Evolutionary conservation across 2,113 vertebrate genomes (phyloP), one percentile per base, ranked within the genome.

Genomic region (Electrona antarctica): DNA sequence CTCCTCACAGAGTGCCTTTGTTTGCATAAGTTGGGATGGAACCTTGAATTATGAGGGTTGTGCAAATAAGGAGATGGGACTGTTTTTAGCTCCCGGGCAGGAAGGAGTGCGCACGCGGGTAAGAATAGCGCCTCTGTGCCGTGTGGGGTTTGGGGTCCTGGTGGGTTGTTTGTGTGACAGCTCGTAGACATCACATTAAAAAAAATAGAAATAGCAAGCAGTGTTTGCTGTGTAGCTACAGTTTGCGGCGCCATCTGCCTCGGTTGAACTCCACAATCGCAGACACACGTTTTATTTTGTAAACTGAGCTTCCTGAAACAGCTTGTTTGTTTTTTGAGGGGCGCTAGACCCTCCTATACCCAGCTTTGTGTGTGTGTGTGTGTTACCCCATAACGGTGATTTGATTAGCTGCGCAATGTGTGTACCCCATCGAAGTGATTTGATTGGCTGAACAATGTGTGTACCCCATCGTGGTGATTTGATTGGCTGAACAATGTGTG

Each of bases 1-100:
- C 67, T 21, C 21, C 21, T 67, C 29, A 65, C 73, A 77, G 70
- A 72, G 61, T 75, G 66, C 64, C 69, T 77, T 72, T 90, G 86
- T 92, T 88, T 89, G 86, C 73, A 77, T 84, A 74, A 74, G 85
- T 78, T 83, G 46, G 81, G 87, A 84, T 81, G 85, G 76, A 84
- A 82, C 76, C 85, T 84, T 87, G 85, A 89, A 81, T 89, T 85
- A 82, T 86, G 75, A 79, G 82, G 81, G 84, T 87, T 86, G 88
- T 82, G 85, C 83, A 87, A 88, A 91, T 86, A 90, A 84, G 77
- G 85, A 88, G 85, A 88, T 87, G 83, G 84, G 85, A 77, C 84
- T 90, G 85, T 88, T 91, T 91, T 90, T 89, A 91, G 89, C 88
- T 80, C 78, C 80, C 74, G 67, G 75, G 77, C 67, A 78, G 61